Percentiles rank a stretch among this genome's conserved stretches.
Conservation (phyloP, 2,113 vertebrate genomes). For the Ahaetulla prasina region DNA sequence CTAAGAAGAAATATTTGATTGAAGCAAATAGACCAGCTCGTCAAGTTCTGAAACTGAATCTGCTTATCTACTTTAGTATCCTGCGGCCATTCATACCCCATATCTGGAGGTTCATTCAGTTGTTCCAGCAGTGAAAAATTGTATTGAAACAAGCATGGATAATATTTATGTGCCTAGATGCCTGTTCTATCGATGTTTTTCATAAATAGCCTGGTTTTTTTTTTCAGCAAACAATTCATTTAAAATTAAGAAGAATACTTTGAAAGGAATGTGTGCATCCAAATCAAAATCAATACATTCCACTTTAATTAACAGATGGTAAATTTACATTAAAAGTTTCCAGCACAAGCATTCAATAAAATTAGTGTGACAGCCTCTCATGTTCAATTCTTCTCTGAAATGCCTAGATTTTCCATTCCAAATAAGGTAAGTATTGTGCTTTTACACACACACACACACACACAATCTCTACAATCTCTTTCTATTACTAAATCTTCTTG, state of each 20-base stretch:
- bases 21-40: neutral
- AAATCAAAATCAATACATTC: neutral
- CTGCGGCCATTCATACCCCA: too few species aligned
- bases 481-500: neutral
- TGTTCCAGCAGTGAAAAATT: neutral
- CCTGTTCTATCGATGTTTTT: neutral
- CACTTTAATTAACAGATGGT: neutral
- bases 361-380: neutral
- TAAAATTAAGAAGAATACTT: neutral
- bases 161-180: neutral
- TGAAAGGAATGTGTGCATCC: neutral
- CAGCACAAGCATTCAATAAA: neutral
- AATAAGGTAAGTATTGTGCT: neutral
- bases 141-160: neutral
- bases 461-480: neutral
- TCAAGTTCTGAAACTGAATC: neutral
- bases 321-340: slow-evolving; percentile 1
- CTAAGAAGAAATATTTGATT: neutral
- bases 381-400: neutral
- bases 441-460: neutral
- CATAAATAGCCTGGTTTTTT: neutral
- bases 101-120: neutral
- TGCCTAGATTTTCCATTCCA: neutral
- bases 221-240: neutral
- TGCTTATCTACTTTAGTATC: neutral